phyloP scores from a whole-genome alignment of 2,797 vertebrate species.

The Gymnodraco acuticeps region DNA sequence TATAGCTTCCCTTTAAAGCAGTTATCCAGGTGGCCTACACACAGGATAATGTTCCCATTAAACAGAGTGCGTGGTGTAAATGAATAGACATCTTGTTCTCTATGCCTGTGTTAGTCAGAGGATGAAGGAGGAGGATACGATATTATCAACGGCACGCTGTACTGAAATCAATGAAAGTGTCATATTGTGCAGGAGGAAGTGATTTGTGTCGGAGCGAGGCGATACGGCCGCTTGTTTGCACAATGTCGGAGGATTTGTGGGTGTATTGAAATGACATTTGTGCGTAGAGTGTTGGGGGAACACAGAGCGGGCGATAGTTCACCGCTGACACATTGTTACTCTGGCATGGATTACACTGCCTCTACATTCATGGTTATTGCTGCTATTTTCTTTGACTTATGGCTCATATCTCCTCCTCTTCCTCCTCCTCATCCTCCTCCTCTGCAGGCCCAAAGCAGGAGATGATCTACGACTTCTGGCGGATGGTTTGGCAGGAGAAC shows the following conservation, averaged over 20 bases:
- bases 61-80: slow-evolving; percentile 36
- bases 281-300: slow-evolving; percentile 56
- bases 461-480: slow-evolving; percentile 98
- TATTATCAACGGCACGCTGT: slow-evolving; percentile 63
- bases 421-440: slow-evolving; percentile 32
- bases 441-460: slow-evolving; percentile 94
- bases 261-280: slow-evolving; percentile 75
- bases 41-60: slow-evolving; percentile 45
- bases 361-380: slow-evolving; percentile 75
- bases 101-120: slow-evolving; percentile 26
- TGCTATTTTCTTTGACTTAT: slow-evolving; percentile 75
- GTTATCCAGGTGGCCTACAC: slow-evolving; percentile 3
- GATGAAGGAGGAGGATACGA: slow-evolving; percentile 58
- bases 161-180: slow-evolving; percentile 78
- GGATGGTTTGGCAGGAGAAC: slow-evolving; percentile 99
- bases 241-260: slow-evolving; percentile 74
- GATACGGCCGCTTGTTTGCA: slow-evolving; percentile 64
- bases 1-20: slow-evolving; percentile 7
- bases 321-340: slow-evolving; percentile 73
- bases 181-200: slow-evolving; percentile 46
- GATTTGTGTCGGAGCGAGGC: slow-evolving; percentile 63
- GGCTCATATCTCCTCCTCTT: slow-evolving; percentile 52
- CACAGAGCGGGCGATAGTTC: slow-evolving; percentile 68
- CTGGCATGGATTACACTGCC: slow-evolving; percentile 68
- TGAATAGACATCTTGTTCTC: slow-evolving; percentile 32